Conservation (phyloP, 2,797 vertebrate species). For the Neosilurus hyrtlii region DNA sequence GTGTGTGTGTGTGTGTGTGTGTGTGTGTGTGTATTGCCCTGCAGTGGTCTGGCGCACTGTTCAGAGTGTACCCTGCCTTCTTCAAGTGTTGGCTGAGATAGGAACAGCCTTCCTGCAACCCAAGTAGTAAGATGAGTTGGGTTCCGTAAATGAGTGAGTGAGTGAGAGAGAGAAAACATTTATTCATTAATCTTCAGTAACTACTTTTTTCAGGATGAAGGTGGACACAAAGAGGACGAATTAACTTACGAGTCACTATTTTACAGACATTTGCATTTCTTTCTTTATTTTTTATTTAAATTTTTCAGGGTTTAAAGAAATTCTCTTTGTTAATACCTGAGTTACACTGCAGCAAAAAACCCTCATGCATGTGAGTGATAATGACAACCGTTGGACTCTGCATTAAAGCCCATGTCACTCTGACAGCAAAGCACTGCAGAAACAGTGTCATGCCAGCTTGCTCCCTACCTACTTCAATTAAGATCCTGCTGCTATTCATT, state of each 20-base stretch:
- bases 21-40: no score
- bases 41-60: no score
- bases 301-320: background rate
- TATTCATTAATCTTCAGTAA: background rate
- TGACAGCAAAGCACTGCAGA: conserved; percentile 55
- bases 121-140: no score
- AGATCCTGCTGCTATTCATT: conserved; percentile 68
- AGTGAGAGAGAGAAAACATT: no score
- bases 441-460: conserved; percentile 63
- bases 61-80: no score
- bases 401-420: conserved; percentile 50
- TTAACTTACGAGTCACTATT: background rate
- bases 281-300: background rate
- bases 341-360: conserved; percentile 60
- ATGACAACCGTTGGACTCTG: conserved; percentile 67
- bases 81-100: no score
- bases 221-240: background rate
- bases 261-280: background rate
- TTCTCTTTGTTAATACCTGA: conserved; percentile 43
- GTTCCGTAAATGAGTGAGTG: no score
- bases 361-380: conserved; percentile 64
- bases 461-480: conserved; percentile 74
- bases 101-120: no score
- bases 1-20: no score
- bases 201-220: background rate